Percentiles rank a stretch among this genome's conserved stretches.
Conservation (phyloP, 1,140 invertebrate species). For the Sesamia nonagrioides region DNA sequence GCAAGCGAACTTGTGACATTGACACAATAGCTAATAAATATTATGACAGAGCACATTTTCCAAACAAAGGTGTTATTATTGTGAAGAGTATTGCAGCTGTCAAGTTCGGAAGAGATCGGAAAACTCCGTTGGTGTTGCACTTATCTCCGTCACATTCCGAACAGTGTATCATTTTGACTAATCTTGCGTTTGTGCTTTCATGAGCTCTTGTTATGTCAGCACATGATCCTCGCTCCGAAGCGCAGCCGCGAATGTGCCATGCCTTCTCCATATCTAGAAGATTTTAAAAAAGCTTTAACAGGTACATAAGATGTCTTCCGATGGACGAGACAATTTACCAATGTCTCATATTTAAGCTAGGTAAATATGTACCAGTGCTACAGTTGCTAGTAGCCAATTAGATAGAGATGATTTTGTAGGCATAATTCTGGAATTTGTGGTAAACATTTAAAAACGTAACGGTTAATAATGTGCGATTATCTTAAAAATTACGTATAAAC, state of each 20-base stretch:
- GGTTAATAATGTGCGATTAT: too few relatives aligned
- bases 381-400: too few relatives aligned
- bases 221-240: slow-evolving; percentile 72
- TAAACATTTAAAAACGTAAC: too few relatives aligned
- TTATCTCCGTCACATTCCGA: slow-evolving; percentile 71
- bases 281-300: neutral
- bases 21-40: neutral
- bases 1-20: too few relatives aligned
- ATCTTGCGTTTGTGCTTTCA: slow-evolving; percentile 48
- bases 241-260: slow-evolving; percentile 73
- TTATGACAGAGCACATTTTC: slow-evolving; percentile 70
- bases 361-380: too few relatives aligned
- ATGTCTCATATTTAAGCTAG: too few relatives aligned
- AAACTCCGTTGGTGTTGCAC: slow-evolving; percentile 69
- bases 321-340: too few relatives aligned
- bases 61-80: slow-evolving; percentile 65
- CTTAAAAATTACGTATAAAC: too few relatives aligned
- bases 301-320: too few relatives aligned
- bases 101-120: slow-evolving; percentile 58
- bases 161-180: slow-evolving; percentile 66
- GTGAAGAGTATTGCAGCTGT: slow-evolving; percentile 66
- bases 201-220: slow-evolving; percentile 66
- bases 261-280: slow-evolving; percentile 70
- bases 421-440: too few relatives aligned
- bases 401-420: too few relatives aligned